These are phyloP conservation scores for Lithobates pipiens DNA, from an alignment of 2,797 vertebrate genomes.

Conservation along the genomic window DNA sequence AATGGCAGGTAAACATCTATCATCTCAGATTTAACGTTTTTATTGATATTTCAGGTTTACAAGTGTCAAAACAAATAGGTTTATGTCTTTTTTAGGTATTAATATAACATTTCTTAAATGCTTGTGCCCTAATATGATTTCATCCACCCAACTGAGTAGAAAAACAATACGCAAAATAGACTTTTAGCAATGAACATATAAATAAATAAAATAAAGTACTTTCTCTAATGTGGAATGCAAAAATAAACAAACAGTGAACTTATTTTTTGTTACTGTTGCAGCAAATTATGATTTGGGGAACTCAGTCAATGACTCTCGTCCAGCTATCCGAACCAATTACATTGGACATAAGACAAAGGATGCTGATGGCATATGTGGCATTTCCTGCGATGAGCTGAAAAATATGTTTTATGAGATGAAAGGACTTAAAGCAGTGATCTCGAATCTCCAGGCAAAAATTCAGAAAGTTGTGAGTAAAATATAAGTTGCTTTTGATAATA, in stretches of 20 bases:
- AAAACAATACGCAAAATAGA: neutral
- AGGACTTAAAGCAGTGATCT: slow-evolving; percentile 89
- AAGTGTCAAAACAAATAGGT: too few species aligned
- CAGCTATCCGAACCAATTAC: slow-evolving; percentile 92
- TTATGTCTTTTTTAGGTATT: too few species aligned
- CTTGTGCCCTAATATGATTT: too few species aligned
- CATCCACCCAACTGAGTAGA: neutral
- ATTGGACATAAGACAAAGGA: slow-evolving; percentile 95
- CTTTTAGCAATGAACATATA: neutral
- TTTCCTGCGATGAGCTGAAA: slow-evolving; percentile 92
- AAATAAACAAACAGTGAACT: neutral
- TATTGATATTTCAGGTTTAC: too few species aligned
- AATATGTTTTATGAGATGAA: slow-evolving; percentile 92
- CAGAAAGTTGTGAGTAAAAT: slow-evolving; percentile 87
- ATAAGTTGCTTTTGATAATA: neutral
- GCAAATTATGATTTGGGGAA: slow-evolving; percentile 78
- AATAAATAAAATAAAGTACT: neutral
- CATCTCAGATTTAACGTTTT: too few species aligned
- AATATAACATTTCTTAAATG: too few species aligned
- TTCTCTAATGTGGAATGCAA: neutral
- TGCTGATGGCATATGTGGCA: slow-evolving; percentile 89
- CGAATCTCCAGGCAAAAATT: slow-evolving; percentile 86
- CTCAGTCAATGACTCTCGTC: slow-evolving; percentile 92
- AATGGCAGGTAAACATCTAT: too few species aligned
- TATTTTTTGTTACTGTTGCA: neutral